Evolutionary conservation across 2,888 invertebrate genomes (phyloP).

Genomic region (Oxytorus armatus): DNA sequence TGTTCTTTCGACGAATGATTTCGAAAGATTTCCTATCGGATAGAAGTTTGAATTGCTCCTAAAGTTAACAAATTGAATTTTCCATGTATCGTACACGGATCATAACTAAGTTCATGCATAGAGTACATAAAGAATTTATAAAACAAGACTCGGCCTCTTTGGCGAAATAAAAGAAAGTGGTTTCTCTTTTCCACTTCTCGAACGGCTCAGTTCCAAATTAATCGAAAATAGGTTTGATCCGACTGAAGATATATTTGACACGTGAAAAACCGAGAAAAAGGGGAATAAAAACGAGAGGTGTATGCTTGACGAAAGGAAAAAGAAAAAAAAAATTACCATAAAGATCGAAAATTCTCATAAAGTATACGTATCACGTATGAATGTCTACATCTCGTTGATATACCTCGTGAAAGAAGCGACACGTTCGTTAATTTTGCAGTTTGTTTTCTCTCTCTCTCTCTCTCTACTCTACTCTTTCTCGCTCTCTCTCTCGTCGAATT

Average conservation of each 20-base stretch:
- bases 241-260: neutral
- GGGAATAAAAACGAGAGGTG: neutral
- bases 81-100: no score
- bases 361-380: constrained; percentile 66
- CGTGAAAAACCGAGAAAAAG: neutral
- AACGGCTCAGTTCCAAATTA: no score
- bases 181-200: no score
- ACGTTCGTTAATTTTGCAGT: constrained; percentile 61
- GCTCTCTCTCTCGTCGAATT: constrained; percentile 50
- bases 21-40: no score
- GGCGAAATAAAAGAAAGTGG: no score
- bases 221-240: no score
- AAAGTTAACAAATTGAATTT: no score
- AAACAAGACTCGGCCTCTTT: no score
- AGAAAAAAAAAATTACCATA: neutral
- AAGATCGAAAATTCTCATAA: constrained; percentile 60
- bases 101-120: no score
- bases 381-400: constrained; percentile 63
- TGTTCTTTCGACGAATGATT: no score
- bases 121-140: no score
- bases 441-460: constrained; percentile 53
- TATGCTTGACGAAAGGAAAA: constrained; percentile 3
- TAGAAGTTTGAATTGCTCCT: no score
- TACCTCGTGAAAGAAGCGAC: constrained; percentile 62
- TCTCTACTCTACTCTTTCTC: constrained; percentile 57